phyloP scores from a whole-genome alignment of 2,113 vertebrate genomes.

The Sinocyclocheilus maitianheensis region DNA sequence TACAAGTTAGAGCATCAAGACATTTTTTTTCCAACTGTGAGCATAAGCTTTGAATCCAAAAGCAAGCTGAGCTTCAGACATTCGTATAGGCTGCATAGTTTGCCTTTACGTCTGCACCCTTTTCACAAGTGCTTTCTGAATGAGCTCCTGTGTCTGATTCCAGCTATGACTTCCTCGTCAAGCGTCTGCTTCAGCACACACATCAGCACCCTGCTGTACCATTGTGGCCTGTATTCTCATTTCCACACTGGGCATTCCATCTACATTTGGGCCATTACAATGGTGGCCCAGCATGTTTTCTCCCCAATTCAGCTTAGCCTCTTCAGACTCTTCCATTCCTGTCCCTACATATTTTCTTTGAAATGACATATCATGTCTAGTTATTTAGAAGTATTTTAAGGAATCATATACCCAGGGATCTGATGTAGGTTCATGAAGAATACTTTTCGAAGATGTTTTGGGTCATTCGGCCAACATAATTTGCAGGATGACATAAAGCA shows the following conservation, averaged over 20 bases:
- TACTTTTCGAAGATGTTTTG: background rate
- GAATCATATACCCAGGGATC: background rate
- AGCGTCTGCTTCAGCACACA: slow-evolving; percentile 53
- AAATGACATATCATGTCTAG: slow-evolving; percentile 28
- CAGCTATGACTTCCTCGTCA: slow-evolving; percentile 53
- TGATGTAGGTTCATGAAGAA: background rate
- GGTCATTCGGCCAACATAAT: background rate
- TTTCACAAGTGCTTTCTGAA: slow-evolving; percentile 51
- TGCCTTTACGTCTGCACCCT: slow-evolving; percentile 21
- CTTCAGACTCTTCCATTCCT: slow-evolving; percentile 39
- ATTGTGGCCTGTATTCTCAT: slow-evolving; percentile 54
- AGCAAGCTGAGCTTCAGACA: background rate
- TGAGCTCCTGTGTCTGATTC: slow-evolving; percentile 48
- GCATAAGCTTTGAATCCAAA: slow-evolving; percentile 10
- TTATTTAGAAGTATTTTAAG: slow-evolving; percentile 22
- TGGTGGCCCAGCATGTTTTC: slow-evolving; percentile 52
- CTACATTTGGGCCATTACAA: slow-evolving; percentile 49
- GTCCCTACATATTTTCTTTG: slow-evolving; percentile 40
- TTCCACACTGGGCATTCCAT: slow-evolving; percentile 51
- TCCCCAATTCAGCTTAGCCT: slow-evolving; percentile 42
- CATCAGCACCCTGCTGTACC: slow-evolving; percentile 58
- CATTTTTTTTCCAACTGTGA: background rate
- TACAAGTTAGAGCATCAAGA: background rate
- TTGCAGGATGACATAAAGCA: background rate
- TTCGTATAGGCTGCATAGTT: slow-evolving; percentile 1